Conservation (phyloP, 2,888 invertebrate species). For the Ecliptopera silaceata region DNA sequence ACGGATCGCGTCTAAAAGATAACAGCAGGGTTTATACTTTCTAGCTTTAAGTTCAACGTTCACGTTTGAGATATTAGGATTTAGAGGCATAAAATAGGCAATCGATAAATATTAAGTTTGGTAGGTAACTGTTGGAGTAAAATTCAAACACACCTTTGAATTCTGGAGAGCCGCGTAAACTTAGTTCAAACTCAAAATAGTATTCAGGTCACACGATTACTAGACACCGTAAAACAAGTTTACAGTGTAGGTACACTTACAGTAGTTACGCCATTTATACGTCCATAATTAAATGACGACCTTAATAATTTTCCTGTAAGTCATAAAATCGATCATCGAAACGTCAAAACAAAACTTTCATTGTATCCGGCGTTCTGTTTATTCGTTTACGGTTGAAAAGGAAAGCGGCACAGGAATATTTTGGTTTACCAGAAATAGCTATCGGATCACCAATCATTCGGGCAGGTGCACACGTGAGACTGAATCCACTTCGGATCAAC, state of each 20-base stretch:
- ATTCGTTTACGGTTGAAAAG: slow-evolving; percentile 67
- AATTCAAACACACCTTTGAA: background rate
- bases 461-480: slow-evolving; percentile 55
- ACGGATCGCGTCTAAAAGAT: no score
- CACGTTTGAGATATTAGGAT: no score
- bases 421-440: slow-evolving; percentile 73
- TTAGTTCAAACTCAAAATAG: slow-evolving; percentile 23
- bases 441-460: slow-evolving; percentile 69
- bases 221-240: slow-evolving; percentile 35
- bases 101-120: background rate
- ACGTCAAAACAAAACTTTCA: slow-evolving; percentile 64
- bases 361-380: slow-evolving; percentile 69
- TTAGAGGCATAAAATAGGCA: no score
- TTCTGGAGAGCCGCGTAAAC: slow-evolving; percentile 22
- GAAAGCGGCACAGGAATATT: slow-evolving; percentile 71
- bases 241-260: slow-evolving; percentile 14
- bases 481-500: slow-evolving; percentile 20
- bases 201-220: slow-evolving; percentile 35
- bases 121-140: background rate
- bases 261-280: slow-evolving; percentile 26
- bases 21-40: no score
- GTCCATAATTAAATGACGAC: slow-evolving; percentile 38
- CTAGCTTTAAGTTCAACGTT: no score
- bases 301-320: slow-evolving; percentile 53
- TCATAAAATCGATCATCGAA: slow-evolving; percentile 64